Percentiles rank a stretch among this genome's conserved stretches.
phyloP scores from a whole-genome alignment of 2,113 vertebrate genomes.

The Chrysochloris asiatica region DNA sequence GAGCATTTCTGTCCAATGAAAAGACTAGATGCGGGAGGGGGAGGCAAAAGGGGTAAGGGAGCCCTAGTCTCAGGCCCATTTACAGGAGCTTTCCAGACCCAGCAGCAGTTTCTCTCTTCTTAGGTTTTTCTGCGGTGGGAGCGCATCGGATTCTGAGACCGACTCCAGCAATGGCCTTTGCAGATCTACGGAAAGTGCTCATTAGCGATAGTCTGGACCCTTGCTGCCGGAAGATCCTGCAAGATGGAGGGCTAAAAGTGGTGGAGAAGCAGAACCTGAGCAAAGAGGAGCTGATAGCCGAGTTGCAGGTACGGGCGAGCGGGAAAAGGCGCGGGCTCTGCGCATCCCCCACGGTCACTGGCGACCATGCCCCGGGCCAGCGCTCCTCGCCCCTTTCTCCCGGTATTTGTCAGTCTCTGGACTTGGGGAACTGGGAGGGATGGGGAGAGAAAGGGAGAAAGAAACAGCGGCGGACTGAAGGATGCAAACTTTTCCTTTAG shows the following conservation, averaged over 20 bases:
- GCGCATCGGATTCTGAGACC: not conserved
- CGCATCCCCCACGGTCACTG: not conserved
- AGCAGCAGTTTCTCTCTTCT: not conserved
- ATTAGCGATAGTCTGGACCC: conserved; percentile 96
- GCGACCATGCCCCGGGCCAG: not conserved
- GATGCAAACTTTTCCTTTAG: conserved; percentile 41
- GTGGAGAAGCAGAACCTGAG: conserved; percentile 91
- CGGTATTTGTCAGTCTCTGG: not conserved
- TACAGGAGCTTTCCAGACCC: not conserved
- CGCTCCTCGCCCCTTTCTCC: not conserved
- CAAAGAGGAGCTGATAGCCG: conserved; percentile 90
- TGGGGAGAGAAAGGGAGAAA: not conserved
- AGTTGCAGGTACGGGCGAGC: conserved; percentile 89
- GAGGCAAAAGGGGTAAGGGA: conserved; percentile 53
- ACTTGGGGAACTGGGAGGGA: not conserved
- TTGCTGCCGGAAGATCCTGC: conserved; percentile 91
- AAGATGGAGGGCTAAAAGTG: conserved; percentile 91
- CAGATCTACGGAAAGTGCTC: conserved; percentile 88
- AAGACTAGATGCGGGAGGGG: not conserved
- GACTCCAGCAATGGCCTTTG: conserved; percentile 85
- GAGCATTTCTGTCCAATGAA: conserved; percentile 77
- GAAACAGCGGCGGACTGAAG: not conserved
- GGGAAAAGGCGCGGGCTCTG: not conserved
- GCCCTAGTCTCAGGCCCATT: conserved; percentile 57
- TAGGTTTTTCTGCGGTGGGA: not conserved